Conservation (phyloP, 1,140 invertebrate genomes). For the Caenorhabditis remanei region DNA sequence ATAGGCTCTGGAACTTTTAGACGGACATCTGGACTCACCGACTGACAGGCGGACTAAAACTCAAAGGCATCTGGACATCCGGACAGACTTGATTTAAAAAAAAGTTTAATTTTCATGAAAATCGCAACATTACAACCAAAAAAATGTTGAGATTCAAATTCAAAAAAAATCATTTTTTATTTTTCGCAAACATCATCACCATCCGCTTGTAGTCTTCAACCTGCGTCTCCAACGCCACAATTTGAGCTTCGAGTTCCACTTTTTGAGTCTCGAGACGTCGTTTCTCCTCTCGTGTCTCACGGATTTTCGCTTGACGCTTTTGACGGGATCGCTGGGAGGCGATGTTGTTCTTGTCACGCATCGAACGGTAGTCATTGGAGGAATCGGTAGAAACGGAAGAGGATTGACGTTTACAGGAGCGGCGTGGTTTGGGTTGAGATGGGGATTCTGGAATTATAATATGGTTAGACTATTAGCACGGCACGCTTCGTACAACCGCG, state of each 20-base stretch:
- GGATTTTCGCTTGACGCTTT: constrained; percentile 52
- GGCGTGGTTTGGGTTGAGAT: background rate
- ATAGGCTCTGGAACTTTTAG: no score
- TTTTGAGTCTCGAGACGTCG: background rate
- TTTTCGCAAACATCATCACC: constrained; percentile 42
- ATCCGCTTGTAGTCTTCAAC: constrained; percentile 59
- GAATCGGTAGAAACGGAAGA: constrained; percentile 15
- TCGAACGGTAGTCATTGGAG: constrained; percentile 47
- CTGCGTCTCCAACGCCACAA: constrained; percentile 44
- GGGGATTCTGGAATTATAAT: background rate
- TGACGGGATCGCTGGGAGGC: constrained; percentile 49
- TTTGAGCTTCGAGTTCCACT: constrained; percentile 10
- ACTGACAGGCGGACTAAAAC: no score
- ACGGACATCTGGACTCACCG: no score
- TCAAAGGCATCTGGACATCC: no score
- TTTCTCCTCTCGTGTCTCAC: background rate
- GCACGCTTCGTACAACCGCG: no score
- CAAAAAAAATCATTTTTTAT: background rate
- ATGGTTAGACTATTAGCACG: no score
- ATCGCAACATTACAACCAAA: no score
- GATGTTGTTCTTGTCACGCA: constrained; percentile 56
- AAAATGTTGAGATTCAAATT: no score
- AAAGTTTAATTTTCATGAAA: no score
- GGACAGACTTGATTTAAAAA: no score
- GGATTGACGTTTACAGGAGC: background rate